Conservation (phyloP, 1,140 invertebrate genomes). For the Galleria mellonella region DNA sequence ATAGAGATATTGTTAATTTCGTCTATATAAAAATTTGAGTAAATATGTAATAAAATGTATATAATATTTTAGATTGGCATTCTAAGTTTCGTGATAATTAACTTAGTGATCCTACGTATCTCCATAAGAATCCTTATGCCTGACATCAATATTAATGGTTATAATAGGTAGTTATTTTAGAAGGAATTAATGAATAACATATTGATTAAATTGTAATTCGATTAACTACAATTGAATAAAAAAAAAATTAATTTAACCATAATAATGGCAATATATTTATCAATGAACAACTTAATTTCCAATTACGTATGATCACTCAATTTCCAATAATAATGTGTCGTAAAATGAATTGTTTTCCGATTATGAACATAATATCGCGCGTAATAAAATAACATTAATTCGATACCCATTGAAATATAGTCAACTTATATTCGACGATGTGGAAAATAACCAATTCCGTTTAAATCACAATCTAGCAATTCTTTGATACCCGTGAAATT, state of each 20-base stretch:
- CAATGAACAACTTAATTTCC: constrained; percentile 11
- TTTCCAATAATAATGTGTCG: constrained; percentile 29
- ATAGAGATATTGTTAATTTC: constrained; percentile 5
- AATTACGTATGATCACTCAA: constrained; percentile 17
- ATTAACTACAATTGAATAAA: no score
- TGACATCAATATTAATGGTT: no score
- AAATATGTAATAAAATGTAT: no score
- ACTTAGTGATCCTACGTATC: no score
- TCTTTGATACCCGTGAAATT: constrained; percentile 72
- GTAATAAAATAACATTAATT: constrained; percentile 65
- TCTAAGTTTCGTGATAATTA: no score
- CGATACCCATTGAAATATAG: constrained; percentile 36
- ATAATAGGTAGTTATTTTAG: no score
- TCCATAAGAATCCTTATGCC: no score
- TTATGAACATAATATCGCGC: constrained; percentile 56
- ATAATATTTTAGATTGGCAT: no score
- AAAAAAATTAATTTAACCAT: constrained; percentile 2
- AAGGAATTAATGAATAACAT: no score
- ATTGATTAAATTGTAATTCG: no score
- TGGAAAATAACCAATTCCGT: constrained; percentile 71
- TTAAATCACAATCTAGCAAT: constrained; percentile 71
- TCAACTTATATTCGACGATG: constrained; percentile 31
- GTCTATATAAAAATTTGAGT: no score
- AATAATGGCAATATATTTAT: neutral
- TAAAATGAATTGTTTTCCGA: constrained; percentile 33